These are phyloP conservation scores for Drosophila takahashii DNA, from an alignment of 1,140 invertebrate species.

Conservation along the genomic window DNA sequence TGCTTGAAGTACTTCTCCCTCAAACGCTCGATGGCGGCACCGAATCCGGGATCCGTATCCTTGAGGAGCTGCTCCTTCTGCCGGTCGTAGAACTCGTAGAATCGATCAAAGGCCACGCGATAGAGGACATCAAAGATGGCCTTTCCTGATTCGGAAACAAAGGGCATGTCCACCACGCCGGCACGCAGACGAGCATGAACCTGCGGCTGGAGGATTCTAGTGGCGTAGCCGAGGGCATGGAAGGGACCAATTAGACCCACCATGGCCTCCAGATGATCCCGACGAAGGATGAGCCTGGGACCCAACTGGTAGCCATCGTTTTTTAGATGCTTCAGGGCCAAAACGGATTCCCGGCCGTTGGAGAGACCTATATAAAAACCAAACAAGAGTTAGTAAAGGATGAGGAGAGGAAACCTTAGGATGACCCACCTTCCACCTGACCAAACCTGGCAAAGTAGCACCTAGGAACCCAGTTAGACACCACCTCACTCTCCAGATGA, in stretches of 20 bases:
- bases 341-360: slow-evolving; percentile 51
- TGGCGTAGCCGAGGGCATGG: slow-evolving; percentile 74
- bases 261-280: slow-evolving; percentile 74
- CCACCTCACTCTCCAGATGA: slow-evolving; percentile 43
- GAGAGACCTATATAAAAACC: slow-evolving; percentile 38
- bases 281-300: slow-evolving; percentile 58
- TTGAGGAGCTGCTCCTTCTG: slow-evolving; percentile 16
- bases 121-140: slow-evolving; percentile 57
- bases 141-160: slow-evolving; percentile 25
- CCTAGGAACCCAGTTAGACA: slow-evolving; percentile 61
- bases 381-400: not conserved
- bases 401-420: not conserved
- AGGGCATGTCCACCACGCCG: slow-evolving; percentile 56
- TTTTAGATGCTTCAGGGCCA: slow-evolving; percentile 74
- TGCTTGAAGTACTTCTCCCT: slow-evolving; percentile 53
- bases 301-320: slow-evolving; percentile 65
- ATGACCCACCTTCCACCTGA: slow-evolving; percentile 49
- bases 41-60: slow-evolving; percentile 15
- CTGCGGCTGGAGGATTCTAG: slow-evolving; percentile 55
- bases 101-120: slow-evolving; percentile 67
- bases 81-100: slow-evolving; percentile 69
- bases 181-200: slow-evolving; percentile 52
- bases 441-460: slow-evolving; percentile 65
- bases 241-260: slow-evolving; percentile 60
- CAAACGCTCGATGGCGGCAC: slow-evolving; percentile 46